Conservation (phyloP, 2,797 vertebrate species). For the Muraenolepis orangiensis region DNA sequence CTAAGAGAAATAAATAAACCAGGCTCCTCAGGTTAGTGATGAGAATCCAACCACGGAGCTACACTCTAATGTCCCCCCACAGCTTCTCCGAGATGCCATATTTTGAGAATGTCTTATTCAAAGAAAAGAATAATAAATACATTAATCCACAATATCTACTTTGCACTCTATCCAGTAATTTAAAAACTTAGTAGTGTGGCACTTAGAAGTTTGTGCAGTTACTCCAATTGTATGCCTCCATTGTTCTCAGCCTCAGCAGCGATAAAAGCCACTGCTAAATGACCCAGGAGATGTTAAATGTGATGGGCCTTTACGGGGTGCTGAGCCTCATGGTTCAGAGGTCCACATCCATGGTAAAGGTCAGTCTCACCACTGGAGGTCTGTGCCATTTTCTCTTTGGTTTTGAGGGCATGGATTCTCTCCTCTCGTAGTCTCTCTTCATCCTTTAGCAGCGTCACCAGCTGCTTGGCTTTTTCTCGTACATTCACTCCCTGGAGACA, state of each 20-base stretch:
- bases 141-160: background rate
- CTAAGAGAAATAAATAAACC: slow-evolving; percentile 50
- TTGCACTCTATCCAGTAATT: background rate
- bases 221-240: background rate
- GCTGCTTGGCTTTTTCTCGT: slow-evolving; percentile 90
- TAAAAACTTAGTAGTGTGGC: background rate
- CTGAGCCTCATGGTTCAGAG: background rate
- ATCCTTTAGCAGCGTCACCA: slow-evolving; percentile 88
- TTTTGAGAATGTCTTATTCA: background rate
- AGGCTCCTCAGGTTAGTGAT: background rate
- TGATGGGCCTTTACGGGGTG: background rate
- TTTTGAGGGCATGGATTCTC: slow-evolving; percentile 89
- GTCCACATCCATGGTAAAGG: background rate
- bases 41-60: background rate
- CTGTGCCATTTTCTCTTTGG: slow-evolving; percentile 95
- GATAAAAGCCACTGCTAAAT: background rate
- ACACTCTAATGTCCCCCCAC: background rate
- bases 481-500: slow-evolving; percentile 82
- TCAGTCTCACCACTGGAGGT: slow-evolving; percentile 83
- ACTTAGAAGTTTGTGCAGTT: background rate
- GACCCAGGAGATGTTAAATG: background rate
- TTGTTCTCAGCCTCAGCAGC: background rate
- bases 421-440: slow-evolving; percentile 89
- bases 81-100: background rate
- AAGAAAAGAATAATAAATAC: background rate